Base-by-base conservation (phyloP, 2,797 vertebrate genomes). In the Buphagus erythrorhynchus region DNA sequence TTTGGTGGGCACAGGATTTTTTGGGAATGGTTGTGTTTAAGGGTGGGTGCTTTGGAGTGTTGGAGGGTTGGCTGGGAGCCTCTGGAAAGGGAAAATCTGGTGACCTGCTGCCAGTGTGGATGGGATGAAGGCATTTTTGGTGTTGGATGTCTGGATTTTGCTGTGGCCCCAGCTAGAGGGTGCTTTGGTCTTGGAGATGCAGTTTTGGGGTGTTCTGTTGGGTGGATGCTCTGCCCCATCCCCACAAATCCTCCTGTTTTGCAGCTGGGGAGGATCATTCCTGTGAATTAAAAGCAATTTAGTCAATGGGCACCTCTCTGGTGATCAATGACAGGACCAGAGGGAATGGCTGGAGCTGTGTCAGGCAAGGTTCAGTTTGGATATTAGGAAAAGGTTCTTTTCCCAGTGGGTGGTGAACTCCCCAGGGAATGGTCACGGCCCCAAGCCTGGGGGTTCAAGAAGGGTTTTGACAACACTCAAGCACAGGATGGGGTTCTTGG, bases 21-120 rank as follows among this genome's bases (percentile, higher is more conserved):
- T 66, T 52, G 6, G 36, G 48, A 26, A 18, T 55, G 61, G 49
- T 38, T 86, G 29, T 5, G 0, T 57, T 4, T 8, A 16, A 42
- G n/a, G 20, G 7, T 33, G 33, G 31, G 14, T 0, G 1, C 24
- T 18, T 49, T 3, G 2, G 38, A 68, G n/a, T 0, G 0, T 35
- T 38, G 54, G 40, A 68, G 21, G 16, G 14, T 38, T 78, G 81
- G 54, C 45, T 79, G 74, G n/a, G 36, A 69, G 65, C 68, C 33
- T 4, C 5, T 6, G 2, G 35, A 45, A 43, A n/a, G 25, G 58
- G 15, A 35, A 51, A 36, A 66, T 62, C 40, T 10, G 6, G 31
- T 51, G 74, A 36, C 13, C 33, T 31, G 15, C 40, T 86, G 80
- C 7, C 1, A 2, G 4, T 7, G n/a, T 57, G 76, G 63, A 11